These are phyloP conservation scores for Ophonus ardosiacus DNA, from an alignment of 2,888 invertebrate species.

Conservation along the genomic window DNA sequence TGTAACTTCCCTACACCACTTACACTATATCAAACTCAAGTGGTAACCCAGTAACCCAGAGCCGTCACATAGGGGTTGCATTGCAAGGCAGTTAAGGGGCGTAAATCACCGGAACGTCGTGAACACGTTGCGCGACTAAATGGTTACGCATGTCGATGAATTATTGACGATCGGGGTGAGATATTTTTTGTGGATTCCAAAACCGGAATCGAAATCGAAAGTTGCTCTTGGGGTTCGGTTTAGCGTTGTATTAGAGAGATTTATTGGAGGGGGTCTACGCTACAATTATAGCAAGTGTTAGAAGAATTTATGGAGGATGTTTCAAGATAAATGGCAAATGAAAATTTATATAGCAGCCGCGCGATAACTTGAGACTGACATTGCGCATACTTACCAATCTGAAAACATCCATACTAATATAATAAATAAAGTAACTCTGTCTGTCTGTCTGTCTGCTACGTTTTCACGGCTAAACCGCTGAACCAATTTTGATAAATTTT, in stretches of 20 bases:
- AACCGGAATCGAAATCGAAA: neutral
- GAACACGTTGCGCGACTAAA: constrained; percentile 5
- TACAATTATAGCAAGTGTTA: no score
- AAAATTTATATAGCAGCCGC: neutral
- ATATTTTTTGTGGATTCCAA: constrained; percentile 28
- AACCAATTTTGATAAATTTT: no score
- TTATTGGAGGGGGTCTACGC: neutral
- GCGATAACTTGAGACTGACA: no score
- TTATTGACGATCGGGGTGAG: constrained; percentile 36
- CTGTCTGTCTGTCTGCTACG: no score
- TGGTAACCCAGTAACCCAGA: neutral
- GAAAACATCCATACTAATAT: no score
- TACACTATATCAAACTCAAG: neutral
- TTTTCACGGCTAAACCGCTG: no score
- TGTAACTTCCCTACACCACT: neutral
- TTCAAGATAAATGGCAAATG: neutral
- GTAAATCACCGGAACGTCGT: constrained; percentile 27
- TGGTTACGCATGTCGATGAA: constrained; percentile 44
- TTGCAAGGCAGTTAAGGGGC: neutral
- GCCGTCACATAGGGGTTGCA: neutral
- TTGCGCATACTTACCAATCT: no score
- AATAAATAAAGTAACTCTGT: no score
- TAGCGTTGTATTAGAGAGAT: neutral
- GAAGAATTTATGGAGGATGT: neutral
- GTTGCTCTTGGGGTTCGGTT: constrained; percentile 8